Evolutionary conservation across 2,888 invertebrate genomes (phyloP).

Genomic region (Cerastoderma edule): DNA sequence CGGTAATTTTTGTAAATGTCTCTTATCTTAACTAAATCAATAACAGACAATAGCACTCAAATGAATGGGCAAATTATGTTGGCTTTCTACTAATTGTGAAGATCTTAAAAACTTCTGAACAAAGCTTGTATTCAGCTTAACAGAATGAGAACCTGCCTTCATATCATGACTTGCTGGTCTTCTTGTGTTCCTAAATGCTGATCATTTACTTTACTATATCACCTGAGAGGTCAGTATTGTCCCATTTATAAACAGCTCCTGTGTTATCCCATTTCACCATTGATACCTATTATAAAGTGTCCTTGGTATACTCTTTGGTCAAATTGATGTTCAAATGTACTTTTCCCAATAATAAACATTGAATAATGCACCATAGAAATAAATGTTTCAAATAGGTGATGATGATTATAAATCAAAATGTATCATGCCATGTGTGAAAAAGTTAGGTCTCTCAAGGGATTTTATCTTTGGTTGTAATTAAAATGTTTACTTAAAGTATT

Average conservation of each 20-base stretch:
- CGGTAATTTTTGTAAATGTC: neutral
- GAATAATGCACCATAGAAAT: no score
- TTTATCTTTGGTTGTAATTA: no score
- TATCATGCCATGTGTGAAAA: no score
- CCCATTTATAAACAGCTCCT: constrained; percentile 4
- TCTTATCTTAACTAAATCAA: constrained; percentile 3
- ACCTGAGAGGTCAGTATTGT: constrained; percentile 12
- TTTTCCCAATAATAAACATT: no score
- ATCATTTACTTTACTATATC: constrained; percentile 5
- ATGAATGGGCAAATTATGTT: constrained; percentile 2
- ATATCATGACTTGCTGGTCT: neutral
- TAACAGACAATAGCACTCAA: neutral
- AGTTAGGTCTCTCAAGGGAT: no score
- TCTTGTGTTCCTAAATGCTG: constrained; percentile 11
- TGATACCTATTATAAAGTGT: neutral
- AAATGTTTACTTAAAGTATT: no score
- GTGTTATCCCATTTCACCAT: neutral
- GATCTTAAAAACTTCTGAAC: neutral
- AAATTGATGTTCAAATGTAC: no score
- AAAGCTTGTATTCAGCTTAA: constrained; percentile 1
- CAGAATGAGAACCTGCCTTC: constrained; percentile 15
- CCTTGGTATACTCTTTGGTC: no score
- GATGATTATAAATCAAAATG: no score
- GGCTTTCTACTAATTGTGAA: neutral
- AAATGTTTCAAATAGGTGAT: no score